These are phyloP conservation scores for Monochamus alternatus DNA, from an alignment of 2,888 invertebrate species.

Conservation along the genomic window DNA sequence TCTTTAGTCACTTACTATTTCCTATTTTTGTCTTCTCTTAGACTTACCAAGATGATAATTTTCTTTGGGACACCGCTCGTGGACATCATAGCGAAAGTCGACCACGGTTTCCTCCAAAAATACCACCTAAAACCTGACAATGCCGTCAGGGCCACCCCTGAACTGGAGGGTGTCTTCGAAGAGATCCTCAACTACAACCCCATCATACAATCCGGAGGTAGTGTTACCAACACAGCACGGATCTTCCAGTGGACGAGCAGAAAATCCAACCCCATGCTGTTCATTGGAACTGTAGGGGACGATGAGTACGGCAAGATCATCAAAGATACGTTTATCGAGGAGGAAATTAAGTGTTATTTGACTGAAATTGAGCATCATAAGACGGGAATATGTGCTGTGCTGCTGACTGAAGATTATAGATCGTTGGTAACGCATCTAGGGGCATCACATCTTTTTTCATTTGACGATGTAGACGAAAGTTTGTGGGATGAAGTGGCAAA, in stretches of 20 bases:
- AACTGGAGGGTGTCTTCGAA: slow-evolving; percentile 46
- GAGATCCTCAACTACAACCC: slow-evolving; percentile 42
- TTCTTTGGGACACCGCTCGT: slow-evolving; percentile 57
- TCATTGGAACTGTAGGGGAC: slow-evolving; percentile 55
- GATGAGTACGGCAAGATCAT: slow-evolving; percentile 53
- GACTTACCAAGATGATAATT: slow-evolving; percentile 33
- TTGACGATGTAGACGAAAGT: slow-evolving; percentile 39
- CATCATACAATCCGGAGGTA: slow-evolving; percentile 54
- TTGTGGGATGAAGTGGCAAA: slow-evolving; percentile 32
- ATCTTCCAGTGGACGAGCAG: slow-evolving; percentile 48
- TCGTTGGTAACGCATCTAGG: slow-evolving; percentile 58
- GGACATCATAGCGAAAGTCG: slow-evolving; percentile 54
- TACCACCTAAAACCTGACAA: slow-evolving; percentile 53
- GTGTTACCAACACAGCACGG: slow-evolving; percentile 56
- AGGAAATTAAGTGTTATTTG: slow-evolving; percentile 48
- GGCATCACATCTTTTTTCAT: slow-evolving; percentile 51
- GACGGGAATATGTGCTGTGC: slow-evolving; percentile 57
- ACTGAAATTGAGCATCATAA: slow-evolving; percentile 36
- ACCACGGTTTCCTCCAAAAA: slow-evolving; percentile 51
- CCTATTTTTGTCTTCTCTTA: neutral
- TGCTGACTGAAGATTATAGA: slow-evolving; percentile 52
- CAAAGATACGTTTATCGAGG: slow-evolving; percentile 42
- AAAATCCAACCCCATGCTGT: slow-evolving; percentile 37
- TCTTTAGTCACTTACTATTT: too few species aligned
- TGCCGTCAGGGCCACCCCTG: slow-evolving; percentile 41